Conservation (phyloP, 2,113 vertebrate species). For the Zosterops japonicus region DNA sequence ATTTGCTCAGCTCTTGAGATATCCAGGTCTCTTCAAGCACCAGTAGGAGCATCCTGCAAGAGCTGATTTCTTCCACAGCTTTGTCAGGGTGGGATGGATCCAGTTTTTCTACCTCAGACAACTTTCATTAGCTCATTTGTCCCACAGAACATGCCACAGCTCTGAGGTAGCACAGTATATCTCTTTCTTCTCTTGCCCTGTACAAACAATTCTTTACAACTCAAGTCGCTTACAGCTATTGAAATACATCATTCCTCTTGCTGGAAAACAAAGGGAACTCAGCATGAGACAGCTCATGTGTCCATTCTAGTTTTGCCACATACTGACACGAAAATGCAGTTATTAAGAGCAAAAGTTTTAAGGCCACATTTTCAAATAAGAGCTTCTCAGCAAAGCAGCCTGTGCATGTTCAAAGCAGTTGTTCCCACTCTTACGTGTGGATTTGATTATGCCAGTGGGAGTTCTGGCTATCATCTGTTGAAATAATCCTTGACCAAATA, state of each 20-base stretch:
- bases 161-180: background rate
- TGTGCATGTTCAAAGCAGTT: constrained; percentile 19
- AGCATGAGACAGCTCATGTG: background rate
- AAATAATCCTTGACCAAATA: constrained; percentile 25
- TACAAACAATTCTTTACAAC: background rate
- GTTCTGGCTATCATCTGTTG: constrained; percentile 39
- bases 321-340: constrained; percentile 8
- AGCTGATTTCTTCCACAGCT: background rate
- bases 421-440: background rate
- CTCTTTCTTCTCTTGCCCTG: background rate
- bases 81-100: background rate
- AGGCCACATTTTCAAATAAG: constrained; percentile 4
- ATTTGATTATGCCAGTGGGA: constrained; percentile 38
- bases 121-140: background rate
- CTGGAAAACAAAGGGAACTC: constrained; percentile 45
- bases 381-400: constrained; percentile 4
- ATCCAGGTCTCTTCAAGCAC: background rate
- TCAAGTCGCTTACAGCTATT: background rate
- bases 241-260: constrained; percentile 10
- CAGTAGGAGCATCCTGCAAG: background rate
- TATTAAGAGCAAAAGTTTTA: background rate
- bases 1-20: background rate
- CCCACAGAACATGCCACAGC: background rate
- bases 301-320: constrained; percentile 5
- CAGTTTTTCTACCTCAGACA: background rate